Base-by-base conservation (phyloP, 2,888 invertebrate species). In the Oasisia sp. region DNA sequence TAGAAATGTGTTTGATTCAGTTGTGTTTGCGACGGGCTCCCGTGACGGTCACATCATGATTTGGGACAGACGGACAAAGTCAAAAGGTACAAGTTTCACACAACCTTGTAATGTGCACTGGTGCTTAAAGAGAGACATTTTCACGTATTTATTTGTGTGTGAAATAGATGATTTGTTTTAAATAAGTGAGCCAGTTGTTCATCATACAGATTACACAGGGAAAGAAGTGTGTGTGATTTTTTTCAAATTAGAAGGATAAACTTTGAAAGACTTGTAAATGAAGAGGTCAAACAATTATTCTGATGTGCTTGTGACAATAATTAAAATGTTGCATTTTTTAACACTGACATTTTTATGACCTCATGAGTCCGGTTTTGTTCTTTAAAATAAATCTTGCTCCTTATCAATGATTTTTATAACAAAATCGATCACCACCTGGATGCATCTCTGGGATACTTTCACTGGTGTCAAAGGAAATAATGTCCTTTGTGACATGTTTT, bases 21-120 rank as follows among this genome's bases (percentile, higher is more conserved):
- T 97, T 92, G 97, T 98, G 1, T 98, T 99, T 97, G 98, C 98
- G 0, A 98, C 98, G 0, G 98, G 99, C 32, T 98, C 98, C 0
- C 97, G 99, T 58, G 99, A 99, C 96, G 98, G 99, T 0, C 97
- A 97, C 94, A 98, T 99, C 32, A 97, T 98, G 94, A 96, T 98
- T 32, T 99, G 98, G 98, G 99, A 99, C 95, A 97, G 97, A 9
- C 91, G 94, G 89, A 92, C 93, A 7, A 92, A 92, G 89, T 12
- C 89, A 74, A 94, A 93, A 92, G 93, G 94, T 94, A 38, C 27
- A 90, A 38, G 27, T 74, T 92, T 50, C 50, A 50, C 50, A 50
- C 50, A 50, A 50, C 50, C 50, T 50, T 50, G 12, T 0, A 50
- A 50, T 50, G 9, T 5, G 50, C 50, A 12, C 8, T 50, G 14